Percentiles rank a stretch among this genome's conserved stretches.
These are phyloP conservation scores for Cheilosia pagana DNA, from an alignment of 2,888 invertebrate genomes.

Conservation along the genomic window DNA sequence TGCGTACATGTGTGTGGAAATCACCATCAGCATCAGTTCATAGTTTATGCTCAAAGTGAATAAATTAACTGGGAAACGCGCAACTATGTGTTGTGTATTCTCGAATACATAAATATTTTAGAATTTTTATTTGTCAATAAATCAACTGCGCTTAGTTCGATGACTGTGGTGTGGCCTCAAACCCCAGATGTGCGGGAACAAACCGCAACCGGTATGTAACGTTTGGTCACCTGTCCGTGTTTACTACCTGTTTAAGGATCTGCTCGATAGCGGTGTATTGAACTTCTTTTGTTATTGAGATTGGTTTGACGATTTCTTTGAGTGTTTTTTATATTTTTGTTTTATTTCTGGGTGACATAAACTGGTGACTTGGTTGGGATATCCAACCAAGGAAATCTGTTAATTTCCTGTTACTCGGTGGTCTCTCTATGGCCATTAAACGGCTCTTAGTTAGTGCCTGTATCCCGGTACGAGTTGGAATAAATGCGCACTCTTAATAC, in stretches of 20 bases:
- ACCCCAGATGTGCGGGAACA: slow-evolving; percentile 50
- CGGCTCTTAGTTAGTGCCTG: neutral
- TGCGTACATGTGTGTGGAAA: slow-evolving; percentile 20
- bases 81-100: slow-evolving; percentile 46
- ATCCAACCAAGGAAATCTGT: too few relatives aligned
- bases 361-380: neutral
- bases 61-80: slow-evolving; percentile 61
- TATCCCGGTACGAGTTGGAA: too few relatives aligned
- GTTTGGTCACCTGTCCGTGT: slow-evolving; percentile 51
- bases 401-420: slow-evolving; percentile 1
- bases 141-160: slow-evolving; percentile 69
- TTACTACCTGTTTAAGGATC: slow-evolving; percentile 48
- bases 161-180: slow-evolving; percentile 29
- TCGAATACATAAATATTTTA: slow-evolving; percentile 70
- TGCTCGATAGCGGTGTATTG: slow-evolving; percentile 46
- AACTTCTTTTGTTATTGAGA: slow-evolving; percentile 31
- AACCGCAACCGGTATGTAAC: slow-evolving; percentile 38
- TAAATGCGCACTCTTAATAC: too few relatives aligned
- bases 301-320: slow-evolving; percentile 1
- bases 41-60: slow-evolving; percentile 69
- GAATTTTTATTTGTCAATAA: slow-evolving; percentile 68
- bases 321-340: neutral
- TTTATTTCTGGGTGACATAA: neutral
- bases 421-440: neutral
- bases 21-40: slow-evolving; percentile 65